Percentiles rank a stretch among this genome's conserved stretches.
phyloP scores from a whole-genome alignment of 2,113 vertebrate genomes.

The Hydrolagus affinis region DNA sequence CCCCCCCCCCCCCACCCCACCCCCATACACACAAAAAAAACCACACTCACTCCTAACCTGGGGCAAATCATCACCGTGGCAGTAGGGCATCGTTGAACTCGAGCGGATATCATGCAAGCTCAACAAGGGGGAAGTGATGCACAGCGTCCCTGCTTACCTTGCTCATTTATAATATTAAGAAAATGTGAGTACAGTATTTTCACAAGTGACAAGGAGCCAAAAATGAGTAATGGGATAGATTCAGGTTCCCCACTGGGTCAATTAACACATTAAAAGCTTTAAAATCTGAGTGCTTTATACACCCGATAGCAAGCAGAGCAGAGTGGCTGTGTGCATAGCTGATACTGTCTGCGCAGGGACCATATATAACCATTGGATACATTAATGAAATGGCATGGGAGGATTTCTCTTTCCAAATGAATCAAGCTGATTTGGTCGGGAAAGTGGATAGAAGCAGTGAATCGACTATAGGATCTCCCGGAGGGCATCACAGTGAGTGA shows the following conservation, averaged over 20 bases:
- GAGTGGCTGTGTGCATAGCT: conserved; percentile 1
- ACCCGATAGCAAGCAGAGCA: neutral
- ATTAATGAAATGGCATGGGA: conserved; percentile 19
- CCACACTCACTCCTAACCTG: too few species aligned
- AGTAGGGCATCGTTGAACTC: too few species aligned
- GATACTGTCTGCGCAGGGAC: conserved; percentile 11
- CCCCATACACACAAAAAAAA: too few species aligned
- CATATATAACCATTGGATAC: conserved; percentile 3
- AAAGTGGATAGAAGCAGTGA: neutral
- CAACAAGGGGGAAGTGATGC: conserved; percentile 11
- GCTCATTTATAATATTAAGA: neutral
- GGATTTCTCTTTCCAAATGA: neutral
- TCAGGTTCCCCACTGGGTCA: conserved; percentile 29
- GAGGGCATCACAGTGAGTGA: too few species aligned
- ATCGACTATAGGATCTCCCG: too few species aligned
- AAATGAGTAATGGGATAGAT: neutral
- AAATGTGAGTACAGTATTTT: neutral
- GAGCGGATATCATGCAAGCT: too few species aligned
- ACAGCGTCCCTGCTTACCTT: conserved; percentile 3
- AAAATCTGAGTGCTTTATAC: conserved; percentile 22
- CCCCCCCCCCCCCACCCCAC: too few species aligned
- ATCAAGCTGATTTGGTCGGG: neutral
- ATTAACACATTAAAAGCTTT: conserved; percentile 26
- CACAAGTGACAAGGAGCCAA: conserved; percentile 17
- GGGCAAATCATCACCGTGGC: too few species aligned